These are phyloP conservation scores for Alectoris magna DNA, from an alignment of 2,797 vertebrate species.

Conservation along the genomic window DNA sequence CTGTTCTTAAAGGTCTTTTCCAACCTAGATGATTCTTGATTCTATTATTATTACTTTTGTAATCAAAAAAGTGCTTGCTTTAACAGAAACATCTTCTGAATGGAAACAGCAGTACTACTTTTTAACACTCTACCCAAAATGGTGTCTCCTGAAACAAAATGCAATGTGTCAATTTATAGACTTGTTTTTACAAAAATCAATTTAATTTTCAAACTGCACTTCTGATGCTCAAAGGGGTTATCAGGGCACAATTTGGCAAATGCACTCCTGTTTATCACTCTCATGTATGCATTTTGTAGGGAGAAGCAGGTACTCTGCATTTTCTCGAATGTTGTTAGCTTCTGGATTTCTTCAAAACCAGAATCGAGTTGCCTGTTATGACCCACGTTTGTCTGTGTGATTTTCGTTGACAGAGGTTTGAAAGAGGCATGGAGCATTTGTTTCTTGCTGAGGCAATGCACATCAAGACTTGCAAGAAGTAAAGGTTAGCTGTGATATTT, in stretches of 20 bases:
- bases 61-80: neutral
- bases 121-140: neutral
- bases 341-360: neutral
- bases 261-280: neutral
- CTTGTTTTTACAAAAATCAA: neutral
- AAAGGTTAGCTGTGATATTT: neutral
- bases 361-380: neutral
- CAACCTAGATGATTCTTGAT: neutral
- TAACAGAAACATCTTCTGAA: neutral
- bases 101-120: neutral
- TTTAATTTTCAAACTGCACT: neutral
- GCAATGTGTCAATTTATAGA: neutral
- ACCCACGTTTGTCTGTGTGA: neutral
- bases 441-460: neutral
- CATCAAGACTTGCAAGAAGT: neutral
- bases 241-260: neutral
- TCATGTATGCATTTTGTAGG: neutral
- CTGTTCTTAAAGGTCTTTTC: neutral
- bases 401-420: neutral
- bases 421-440: neutral
- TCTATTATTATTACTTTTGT: neutral
- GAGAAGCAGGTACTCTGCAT: accelerated
- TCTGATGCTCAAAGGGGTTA: neutral
- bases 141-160: neutral
- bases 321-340: neutral